Evolutionary conservation across 2,797 vertebrate species (phyloP), one percentile per base, ranked within the genome.

Genomic region (Anas georgica): DNA sequence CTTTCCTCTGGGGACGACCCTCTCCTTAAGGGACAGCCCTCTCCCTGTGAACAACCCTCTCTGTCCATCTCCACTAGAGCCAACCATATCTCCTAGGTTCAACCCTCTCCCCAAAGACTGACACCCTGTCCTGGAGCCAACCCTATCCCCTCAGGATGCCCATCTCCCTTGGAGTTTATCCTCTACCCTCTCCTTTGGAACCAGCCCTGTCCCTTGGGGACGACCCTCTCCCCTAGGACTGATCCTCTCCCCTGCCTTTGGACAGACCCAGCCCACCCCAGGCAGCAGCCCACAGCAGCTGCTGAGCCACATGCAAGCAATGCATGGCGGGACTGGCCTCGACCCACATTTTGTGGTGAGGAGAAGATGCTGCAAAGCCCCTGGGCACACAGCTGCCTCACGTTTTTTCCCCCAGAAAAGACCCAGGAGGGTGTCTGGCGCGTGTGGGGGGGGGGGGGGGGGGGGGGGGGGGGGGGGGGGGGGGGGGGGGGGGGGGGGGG

Each of bases 321-420:
- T 9, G 16, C 0, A 0, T 35, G 35, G 21, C 4, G 8, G 31
- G 17, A 4, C 56, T 52, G 55, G n/a, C 60, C 31, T 63, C 4
- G 2, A 14, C n/a, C 12, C 59, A 8, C 10, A 5, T 43, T 73
- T 33, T 3, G 1, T 9, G 16, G 10, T 12, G 29, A 79, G 48
- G 26, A 79, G 43, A 55, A 80, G 23, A n/a, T 8, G 45, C 10
- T 0, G 0, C 2, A 7, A 4, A 7, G 22, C 8, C 21, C 26
- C 43, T 55, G 5, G 41, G 10, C 20, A 68, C 6, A 64, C 7
- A 29, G n/a, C 18, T n/a, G 21, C 1, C 8, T 62, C 15, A 29
- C 13, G 52, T 37, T 52, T 58, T 58, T 58, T 23, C 5, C 29
- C 46, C 9, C 28, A 16, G 10, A 52, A 82, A 83, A 73, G 6